Evolutionary conservation across 1,140 invertebrate species (phyloP).

Genomic region (Heliconius hewitsoni): DNA sequence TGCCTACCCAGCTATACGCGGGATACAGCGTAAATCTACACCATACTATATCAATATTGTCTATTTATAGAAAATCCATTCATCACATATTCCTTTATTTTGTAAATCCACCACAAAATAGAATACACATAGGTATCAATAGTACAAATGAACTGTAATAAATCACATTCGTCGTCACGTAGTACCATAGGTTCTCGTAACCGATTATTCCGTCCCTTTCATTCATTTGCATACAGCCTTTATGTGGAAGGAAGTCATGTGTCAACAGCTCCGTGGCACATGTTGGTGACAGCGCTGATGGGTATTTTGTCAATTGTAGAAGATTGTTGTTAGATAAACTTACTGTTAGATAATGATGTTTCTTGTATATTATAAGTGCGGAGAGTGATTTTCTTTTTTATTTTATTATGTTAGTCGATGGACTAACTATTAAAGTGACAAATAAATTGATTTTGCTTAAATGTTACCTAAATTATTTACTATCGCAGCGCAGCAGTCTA

Average conservation of each 20-base stretch:
- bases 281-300: constrained; percentile 30
- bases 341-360: not conserved
- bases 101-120: not conserved
- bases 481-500: too few species aligned
- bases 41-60: too few species aligned
- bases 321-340: constrained; percentile 2
- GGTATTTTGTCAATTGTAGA: constrained; percentile 25
- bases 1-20: too few species aligned
- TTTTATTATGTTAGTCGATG: too few species aligned
- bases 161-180: constrained; percentile 31
- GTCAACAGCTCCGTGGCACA: constrained; percentile 23
- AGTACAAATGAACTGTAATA: constrained; percentile 31
- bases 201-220: constrained; percentile 27
- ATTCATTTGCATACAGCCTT: constrained; percentile 22
- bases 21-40: too few species aligned
- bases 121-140: not conserved
- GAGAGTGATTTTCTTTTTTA: not conserved
- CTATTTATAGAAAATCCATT: too few species aligned
- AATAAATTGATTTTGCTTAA: too few species aligned
- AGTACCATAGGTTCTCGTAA: constrained; percentile 31
- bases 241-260: constrained; percentile 28
- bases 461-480: too few species aligned
- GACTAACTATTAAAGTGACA: too few species aligned
- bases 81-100: not conserved
- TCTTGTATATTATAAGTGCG: not conserved